Evolutionary conservation across 2,888 invertebrate species (phyloP), one percentile per base, ranked within the genome.

Genomic region (Lumbricus terrestris): DNA sequence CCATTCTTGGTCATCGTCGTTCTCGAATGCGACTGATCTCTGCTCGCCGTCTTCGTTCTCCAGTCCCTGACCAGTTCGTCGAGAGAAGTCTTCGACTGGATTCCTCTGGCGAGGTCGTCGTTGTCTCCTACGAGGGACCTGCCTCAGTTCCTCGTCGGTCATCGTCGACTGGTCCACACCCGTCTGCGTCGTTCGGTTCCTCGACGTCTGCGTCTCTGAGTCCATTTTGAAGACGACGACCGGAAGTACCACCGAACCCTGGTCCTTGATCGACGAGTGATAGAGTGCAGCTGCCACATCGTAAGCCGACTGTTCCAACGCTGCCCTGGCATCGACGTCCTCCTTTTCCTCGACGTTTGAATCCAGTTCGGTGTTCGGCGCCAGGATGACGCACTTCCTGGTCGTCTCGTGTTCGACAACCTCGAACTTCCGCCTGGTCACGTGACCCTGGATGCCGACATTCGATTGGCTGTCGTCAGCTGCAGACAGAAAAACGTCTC

Each of bases 341-440:
- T 85, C 34, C 5, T 85, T 37, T 37, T 33, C 20, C 20, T 85
- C 85, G n/a, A 35, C 16, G 85, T 85, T 35, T 34, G 85, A 85
- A 8, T 85, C 85, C 85, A 85, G 85, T 35, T 85, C 37, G 35
- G 85, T 85, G 85, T 85, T 85, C 1, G 85, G 34, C 35, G 85
- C 85, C 4, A 85, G 37, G 34, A 85, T 35, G 85, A 85, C 16
- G 85, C 85, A 85, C 85, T 85, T 85, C 85, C 85, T 29, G 35
- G 85, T 85, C n/a, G 85, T 85, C 37, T 85, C 85, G 85, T 85
- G 85, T 37, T 85, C 85, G 85, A 85, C 85, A 35, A 85, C 85
- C 16, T 85, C 85, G 35, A 85, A 35, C 85, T 85, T 37, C 85
- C 85, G 85, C 37, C 85, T 16, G 35, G 85, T 85, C 85, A 85